Evolutionary conservation across 2,113 vertebrate species (phyloP).

Genomic region (Etheostoma cragini): DNA sequence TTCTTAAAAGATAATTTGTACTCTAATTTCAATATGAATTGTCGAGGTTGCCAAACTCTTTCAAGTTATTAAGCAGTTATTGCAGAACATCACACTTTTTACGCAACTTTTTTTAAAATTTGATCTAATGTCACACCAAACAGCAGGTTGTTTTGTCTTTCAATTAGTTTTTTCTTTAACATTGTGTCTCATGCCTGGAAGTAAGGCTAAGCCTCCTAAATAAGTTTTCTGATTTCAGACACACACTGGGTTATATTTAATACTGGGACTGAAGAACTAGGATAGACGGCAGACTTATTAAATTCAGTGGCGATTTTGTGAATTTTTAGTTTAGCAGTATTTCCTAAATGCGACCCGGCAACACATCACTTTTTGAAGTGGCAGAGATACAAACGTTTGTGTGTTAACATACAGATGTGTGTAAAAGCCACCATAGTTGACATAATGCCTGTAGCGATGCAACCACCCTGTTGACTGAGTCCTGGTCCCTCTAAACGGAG

Average conservation of each 20-base stretch:
- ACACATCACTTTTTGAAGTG: not conserved
- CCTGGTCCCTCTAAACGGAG: conserved; percentile 39
- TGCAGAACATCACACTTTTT: conserved; percentile 4
- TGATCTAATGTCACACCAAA: not conserved
- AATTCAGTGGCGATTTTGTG: not conserved
- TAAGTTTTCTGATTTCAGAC: not conserved
- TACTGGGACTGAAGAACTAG: not conserved
- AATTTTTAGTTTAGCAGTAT: not conserved
- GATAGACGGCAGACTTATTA: not conserved
- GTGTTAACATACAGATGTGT: conserved; percentile 26
- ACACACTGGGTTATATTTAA: not conserved
- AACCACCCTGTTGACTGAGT: conserved; percentile 49
- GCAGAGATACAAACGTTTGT: not conserved
- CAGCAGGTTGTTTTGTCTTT: conserved; percentile 3
- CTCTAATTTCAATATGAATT: not conserved
- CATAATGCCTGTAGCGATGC: conserved; percentile 50
- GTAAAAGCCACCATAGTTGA: conserved; percentile 31
- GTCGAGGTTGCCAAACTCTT: not conserved
- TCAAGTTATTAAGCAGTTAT: not conserved
- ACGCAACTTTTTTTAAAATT: not conserved
- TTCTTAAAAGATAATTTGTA: not conserved
- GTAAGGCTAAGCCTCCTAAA: not conserved
- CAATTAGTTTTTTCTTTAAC: not conserved
- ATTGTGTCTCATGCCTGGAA: not conserved
- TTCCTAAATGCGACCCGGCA: not conserved